Percentiles rank a stretch among this genome's conserved stretches.
These are phyloP conservation scores for Aythya baeri DNA, from an alignment of 2,113 vertebrate genomes.

Conservation along the genomic window DNA sequence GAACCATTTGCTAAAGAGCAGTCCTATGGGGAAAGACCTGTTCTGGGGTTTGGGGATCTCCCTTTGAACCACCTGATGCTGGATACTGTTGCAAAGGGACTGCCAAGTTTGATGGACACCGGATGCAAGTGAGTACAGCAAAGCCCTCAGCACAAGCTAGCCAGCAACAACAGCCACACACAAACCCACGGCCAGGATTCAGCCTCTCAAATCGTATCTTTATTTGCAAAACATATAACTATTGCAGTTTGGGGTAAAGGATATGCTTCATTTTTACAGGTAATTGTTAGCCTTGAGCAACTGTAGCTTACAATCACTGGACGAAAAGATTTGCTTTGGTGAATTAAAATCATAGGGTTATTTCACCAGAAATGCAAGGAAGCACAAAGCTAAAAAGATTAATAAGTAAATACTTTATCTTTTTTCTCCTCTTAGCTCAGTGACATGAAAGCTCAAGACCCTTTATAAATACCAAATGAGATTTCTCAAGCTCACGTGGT, in stretches of 20 bases:
- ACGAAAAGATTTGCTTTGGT: conserved; percentile 56
- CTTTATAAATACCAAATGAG: conserved; percentile 39
- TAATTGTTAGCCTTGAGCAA: conserved; percentile 70
- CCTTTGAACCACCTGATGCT: not conserved
- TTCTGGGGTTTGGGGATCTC: not conserved
- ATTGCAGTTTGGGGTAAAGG: not conserved
- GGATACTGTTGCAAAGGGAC: not conserved
- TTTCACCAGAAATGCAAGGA: conserved; percentile 53
- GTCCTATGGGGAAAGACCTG: fast-evolving
- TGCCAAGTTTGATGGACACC: not conserved
- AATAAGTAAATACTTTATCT: conserved; percentile 50
- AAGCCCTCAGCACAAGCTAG: not conserved
- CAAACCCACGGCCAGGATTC: not conserved
- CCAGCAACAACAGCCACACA: not conserved
- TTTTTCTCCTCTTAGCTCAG: conserved; percentile 50
- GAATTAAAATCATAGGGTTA: conserved; percentile 65
- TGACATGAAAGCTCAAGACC: conserved; percentile 44
- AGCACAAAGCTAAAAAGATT: conserved; percentile 20
- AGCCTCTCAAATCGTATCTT: not conserved
- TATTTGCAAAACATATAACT: not conserved
- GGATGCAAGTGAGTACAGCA: not conserved
- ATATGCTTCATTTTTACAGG: conserved; percentile 36
- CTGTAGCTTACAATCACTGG: conserved; percentile 40
- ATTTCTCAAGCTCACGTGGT: conserved; percentile 34
- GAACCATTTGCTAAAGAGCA: not conserved